Conservation (phyloP, 2,888 invertebrate genomes). For the Diabrotica balteata region DNA sequence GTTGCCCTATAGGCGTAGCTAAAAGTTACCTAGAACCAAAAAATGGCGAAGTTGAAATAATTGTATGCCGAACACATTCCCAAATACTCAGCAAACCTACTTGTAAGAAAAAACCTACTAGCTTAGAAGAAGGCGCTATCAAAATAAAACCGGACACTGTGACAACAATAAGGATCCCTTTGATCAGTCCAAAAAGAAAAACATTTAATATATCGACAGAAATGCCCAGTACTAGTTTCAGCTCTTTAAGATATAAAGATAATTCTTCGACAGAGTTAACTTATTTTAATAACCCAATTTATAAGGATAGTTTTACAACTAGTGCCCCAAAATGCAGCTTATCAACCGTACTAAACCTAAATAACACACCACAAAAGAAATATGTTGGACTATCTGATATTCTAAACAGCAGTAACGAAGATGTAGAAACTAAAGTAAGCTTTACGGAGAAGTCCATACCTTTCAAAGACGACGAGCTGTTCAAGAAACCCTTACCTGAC, state of each 20-base stretch:
- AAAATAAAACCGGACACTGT: not conserved
- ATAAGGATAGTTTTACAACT: not conserved
- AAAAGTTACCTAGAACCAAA: slow-evolving; percentile 56
- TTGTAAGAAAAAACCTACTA: slow-evolving; percentile 38
- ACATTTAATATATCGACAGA: slow-evolving; percentile 10
- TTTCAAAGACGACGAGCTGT: slow-evolving; percentile 19
- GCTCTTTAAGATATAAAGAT: too few species aligned
- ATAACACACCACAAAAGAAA: slow-evolving; percentile 23
- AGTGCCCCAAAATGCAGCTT: slow-evolving; percentile 28
- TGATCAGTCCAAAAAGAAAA: slow-evolving; percentile 28
- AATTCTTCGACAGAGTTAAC: too few species aligned
- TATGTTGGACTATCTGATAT: slow-evolving; percentile 43
- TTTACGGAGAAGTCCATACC: slow-evolving; percentile 41
- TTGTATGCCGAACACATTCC: slow-evolving; percentile 42
- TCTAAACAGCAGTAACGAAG: slow-evolving; percentile 33
- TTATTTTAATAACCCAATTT: too few species aligned
- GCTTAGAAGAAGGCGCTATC: slow-evolving; percentile 18
- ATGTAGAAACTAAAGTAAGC: slow-evolving; percentile 45
- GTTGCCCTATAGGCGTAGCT: slow-evolving; percentile 72
- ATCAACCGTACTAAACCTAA: slow-evolving; percentile 21
- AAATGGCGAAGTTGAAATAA: slow-evolving; percentile 60
- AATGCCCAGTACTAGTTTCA: not conserved
- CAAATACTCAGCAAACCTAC: slow-evolving; percentile 16
- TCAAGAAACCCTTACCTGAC: slow-evolving; percentile 39
- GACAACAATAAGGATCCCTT: slow-evolving; percentile 13